Evolutionary conservation across 64 coral and sea anemone genomes (phyloP), one percentile per base, ranked within the genome.

Genomic region (Acropora yongei): DNA sequence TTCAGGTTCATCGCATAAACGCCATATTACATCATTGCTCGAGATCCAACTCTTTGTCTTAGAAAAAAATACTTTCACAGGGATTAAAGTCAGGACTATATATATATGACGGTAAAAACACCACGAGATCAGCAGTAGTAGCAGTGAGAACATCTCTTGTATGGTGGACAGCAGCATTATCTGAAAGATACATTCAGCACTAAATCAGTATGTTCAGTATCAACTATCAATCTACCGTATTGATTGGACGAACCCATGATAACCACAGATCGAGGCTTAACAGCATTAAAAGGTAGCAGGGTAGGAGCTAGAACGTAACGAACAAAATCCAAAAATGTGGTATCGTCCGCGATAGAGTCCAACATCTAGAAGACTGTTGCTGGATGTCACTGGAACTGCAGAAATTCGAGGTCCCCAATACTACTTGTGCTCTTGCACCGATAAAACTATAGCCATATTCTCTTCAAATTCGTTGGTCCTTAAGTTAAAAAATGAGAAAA

Each of bases 201-300:
- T 2, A 55, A 55, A 55, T 55, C 51, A 55, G 51, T 55, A 2
- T 55, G 51, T 55, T 55, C 2, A 55, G 51, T 55, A 55, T 55
- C 51, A 55, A 55, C 51, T 55, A 55, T 55, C 51, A 55, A 55
- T 55, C 51, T 7, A 55, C 51, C 51, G 51, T 55, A 55, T 55
- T 55, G 51, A 55, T 60, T 61, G 40, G 49, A 76, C 46, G 57
- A 63, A 92, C 90, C 90, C 80, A 87, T 53, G 49, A 92, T 86
- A 47, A 92, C 90, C 17, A 92, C 74, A 86, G 82, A 92, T 8
- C 90, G 68, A 57, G 90, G 90, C 41, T 92, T 92, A 10, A 86
- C 71, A 60, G 69, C 90, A 78, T 92, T 78, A 60, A 86, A 92
- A 69, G 82, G 82, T 47, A 68, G 55, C 17, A 78, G 72, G 75